phyloP scores from a whole-genome alignment of 2,888 invertebrate genomes.

The Eremobia ochroleuca region DNA sequence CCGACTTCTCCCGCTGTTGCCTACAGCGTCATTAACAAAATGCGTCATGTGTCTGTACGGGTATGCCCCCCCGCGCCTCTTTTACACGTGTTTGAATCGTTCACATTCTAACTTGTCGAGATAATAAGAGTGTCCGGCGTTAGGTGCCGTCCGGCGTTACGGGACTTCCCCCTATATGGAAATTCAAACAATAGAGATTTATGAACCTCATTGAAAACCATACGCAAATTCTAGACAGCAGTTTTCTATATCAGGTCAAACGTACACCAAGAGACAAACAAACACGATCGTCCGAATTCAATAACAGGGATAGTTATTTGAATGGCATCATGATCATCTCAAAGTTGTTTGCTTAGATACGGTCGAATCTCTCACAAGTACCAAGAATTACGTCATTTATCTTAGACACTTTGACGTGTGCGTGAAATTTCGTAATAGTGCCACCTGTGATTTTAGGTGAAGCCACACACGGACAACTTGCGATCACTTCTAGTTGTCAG shows the following conservation, averaged over 20 bases:
- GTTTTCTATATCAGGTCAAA: slow-evolving; percentile 3
- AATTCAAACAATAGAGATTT: too few species aligned
- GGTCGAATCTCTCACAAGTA: slow-evolving; percentile 38
- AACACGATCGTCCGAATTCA: not conserved
- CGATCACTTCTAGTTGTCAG: not conserved
- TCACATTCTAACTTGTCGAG: too few species aligned
- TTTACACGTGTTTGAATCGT: too few species aligned
- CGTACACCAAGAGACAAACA: not conserved
- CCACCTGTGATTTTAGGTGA: slow-evolving; percentile 37
- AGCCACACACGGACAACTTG: not conserved
- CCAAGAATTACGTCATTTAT: slow-evolving; percentile 43
- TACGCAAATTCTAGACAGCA: not conserved
- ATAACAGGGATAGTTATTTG: slow-evolving; percentile 37
- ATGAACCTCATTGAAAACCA: not conserved
- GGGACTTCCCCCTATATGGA: too few species aligned
- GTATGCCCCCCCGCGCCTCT: too few species aligned
- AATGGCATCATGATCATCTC: slow-evolving; percentile 34
- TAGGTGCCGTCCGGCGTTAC: too few species aligned
- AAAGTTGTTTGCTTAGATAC: slow-evolving; percentile 41
- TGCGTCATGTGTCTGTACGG: too few species aligned
- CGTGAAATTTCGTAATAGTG: slow-evolving; percentile 52
- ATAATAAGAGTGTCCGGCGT: too few species aligned
- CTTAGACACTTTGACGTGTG: slow-evolving; percentile 36
- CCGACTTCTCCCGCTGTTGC: too few species aligned
- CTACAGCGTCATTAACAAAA: too few species aligned